Percentiles rank a stretch among this genome's conserved stretches.
Conservation (phyloP, 2,113 vertebrate genomes). For the Cricetomys ansorgei region DNA sequence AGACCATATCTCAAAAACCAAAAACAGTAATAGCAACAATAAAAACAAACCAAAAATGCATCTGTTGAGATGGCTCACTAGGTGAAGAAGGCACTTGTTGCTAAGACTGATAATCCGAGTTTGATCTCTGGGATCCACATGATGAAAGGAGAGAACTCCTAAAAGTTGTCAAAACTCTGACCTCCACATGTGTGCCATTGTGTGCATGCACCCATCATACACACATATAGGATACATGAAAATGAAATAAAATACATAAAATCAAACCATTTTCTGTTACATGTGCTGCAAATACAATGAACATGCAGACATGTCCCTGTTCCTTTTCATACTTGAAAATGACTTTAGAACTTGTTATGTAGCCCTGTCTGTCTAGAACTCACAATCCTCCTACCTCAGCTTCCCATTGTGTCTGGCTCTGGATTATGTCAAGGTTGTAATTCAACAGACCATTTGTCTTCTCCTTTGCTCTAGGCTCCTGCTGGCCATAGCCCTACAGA, state of each 20-base stretch:
- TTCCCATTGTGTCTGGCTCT: background rate
- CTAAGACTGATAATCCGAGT: background rate
- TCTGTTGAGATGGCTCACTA: background rate
- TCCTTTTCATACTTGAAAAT: conserved; percentile 1
- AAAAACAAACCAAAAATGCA: conserved; percentile 16
- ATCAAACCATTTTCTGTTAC: background rate
- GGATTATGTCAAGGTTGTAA: background rate
- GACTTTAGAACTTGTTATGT: background rate
- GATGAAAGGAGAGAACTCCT: background rate
- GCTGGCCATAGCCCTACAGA: background rate
- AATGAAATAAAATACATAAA: background rate
- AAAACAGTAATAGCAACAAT: background rate
- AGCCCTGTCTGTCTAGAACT: background rate
- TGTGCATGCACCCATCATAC: background rate
- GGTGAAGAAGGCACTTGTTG: background rate
- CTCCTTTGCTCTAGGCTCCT: background rate
- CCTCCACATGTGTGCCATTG: background rate
- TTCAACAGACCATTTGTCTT: background rate
- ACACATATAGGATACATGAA: background rate
- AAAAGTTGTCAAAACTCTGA: background rate
- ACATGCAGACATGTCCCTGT: background rate
- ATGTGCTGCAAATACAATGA: background rate
- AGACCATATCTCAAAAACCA: background rate
- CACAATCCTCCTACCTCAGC: background rate
- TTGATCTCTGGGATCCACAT: background rate